These are phyloP conservation scores for Micrasema longulum DNA, from an alignment of 1,140 invertebrate genomes.

Conservation along the genomic window DNA sequence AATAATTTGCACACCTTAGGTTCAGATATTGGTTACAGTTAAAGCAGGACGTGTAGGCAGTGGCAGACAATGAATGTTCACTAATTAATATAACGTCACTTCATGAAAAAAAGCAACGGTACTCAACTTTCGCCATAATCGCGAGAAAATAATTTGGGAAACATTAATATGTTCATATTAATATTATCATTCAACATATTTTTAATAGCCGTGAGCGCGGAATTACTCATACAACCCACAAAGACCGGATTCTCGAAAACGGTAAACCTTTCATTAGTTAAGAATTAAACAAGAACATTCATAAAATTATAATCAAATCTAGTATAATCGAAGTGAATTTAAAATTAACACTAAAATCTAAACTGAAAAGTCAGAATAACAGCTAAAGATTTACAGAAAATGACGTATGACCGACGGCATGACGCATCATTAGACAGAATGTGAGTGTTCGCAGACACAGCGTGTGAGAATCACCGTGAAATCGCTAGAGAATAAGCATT, in stretches of 20 bases:
- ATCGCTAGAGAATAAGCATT: conserved; percentile 16
- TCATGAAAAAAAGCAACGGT: conserved; percentile 19
- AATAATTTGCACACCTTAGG: conserved; percentile 20
- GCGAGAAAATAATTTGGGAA: no score
- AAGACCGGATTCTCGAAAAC: conserved; percentile 1
- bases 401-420: conserved; percentile 44
- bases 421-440: conserved; percentile 47
- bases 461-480: conserved; percentile 9
- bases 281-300: no score
- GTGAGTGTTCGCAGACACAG: conserved; percentile 28
- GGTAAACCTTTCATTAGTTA: no score
- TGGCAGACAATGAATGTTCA: conserved; percentile 17
- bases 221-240: conserved; percentile 5
- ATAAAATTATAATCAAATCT: no score
- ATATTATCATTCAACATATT: no score
- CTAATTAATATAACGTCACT: conserved; percentile 9
- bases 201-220: conserved; percentile 9
- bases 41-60: conserved; percentile 10
- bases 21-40: neutral
- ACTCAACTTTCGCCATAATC: conserved; percentile 7
- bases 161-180: no score
- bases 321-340: no score
- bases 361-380: conserved; percentile 1
- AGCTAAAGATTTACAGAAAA: conserved; percentile 37
- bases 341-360: neutral